Base-by-base conservation (phyloP, 2,797 vertebrate species). In the Chaetophractus vellerosus region DNA sequence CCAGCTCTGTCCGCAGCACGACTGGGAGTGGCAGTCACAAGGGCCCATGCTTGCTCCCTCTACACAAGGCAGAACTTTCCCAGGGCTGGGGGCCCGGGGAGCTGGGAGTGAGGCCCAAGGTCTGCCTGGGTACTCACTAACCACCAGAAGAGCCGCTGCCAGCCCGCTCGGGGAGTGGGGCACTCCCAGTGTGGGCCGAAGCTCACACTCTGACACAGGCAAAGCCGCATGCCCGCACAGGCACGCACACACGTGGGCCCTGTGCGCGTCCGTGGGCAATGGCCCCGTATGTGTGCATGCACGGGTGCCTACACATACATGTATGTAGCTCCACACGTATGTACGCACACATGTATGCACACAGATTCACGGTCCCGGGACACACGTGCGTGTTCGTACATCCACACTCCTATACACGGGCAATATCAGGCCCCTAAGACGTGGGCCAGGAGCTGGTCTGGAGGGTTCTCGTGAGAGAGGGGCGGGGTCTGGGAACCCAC, bases 121-220 rank as follows among this genome's bases (percentile, higher is more conserved):
- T 36, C 14, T 12, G 24, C 18, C n/a, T 63, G 1, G 57, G 33
- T 4, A 8, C 26, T 84, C 57, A 8, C 23, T 28, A 23, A 23
- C 50, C 52, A 15, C 15, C 6, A 48, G 10, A 19, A 23, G 33
- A 31, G 19, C 19, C 0, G 1, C 19, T 2, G 4, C 9, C 45
- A 38, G 31, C 50, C 61, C 15, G 38, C 38, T 16, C 4, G 2
- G 9, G 72, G n/a, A 31, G 12, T 0, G 1, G 9, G 24, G 61
- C 11, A 24, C 45, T 68, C 36, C 48, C 31, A 16, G 18, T 3
- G 1, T 0, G 0, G 10, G n/a, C 71, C 61, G 9, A 55, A 45
- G 45, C 50, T 16, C 50, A 52, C 14, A 16, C 50, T 38, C 38
- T 16, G 14, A 52, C 50, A 52, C 50, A 9, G 50, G 16, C 50